phyloP scores from a whole-genome alignment of 2,113 vertebrate genomes.

The Petromus typicus region DNA sequence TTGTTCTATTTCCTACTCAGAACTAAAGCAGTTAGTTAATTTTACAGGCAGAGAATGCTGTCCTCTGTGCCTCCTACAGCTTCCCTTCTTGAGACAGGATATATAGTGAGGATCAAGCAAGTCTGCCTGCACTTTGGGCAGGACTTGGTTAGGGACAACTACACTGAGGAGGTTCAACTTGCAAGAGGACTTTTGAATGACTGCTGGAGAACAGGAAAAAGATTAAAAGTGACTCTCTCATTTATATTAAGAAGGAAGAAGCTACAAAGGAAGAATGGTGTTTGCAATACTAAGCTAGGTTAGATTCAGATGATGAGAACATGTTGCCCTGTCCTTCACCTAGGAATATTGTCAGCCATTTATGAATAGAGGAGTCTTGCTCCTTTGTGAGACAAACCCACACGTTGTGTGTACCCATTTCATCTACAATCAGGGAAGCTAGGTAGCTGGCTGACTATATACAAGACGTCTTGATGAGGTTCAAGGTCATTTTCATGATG shows the following conservation, averaged over 20 bases:
- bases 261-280: background rate
- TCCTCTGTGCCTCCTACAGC: background rate
- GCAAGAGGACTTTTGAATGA: slow-evolving; percentile 33
- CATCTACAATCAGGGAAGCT: background rate
- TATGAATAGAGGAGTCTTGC: background rate
- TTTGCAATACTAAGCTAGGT: background rate
- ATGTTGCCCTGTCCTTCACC: background rate
- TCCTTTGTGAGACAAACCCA: background rate
- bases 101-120: background rate
- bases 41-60: background rate
- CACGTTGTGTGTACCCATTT: background rate
- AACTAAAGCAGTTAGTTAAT: background rate
- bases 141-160: background rate
- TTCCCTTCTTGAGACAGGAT: background rate
- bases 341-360: background rate
- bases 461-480: background rate
- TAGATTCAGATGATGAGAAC: background rate
- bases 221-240: background rate
- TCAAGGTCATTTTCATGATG: background rate
- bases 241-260: slow-evolving; percentile 7
- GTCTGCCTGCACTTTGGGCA: rapidly evolving
- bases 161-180: slow-evolving; percentile 12
- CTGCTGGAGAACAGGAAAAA: background rate
- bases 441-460: background rate
- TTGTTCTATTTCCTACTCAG: background rate